These are phyloP conservation scores for Struthidea cinerea DNA, from an alignment of 2,113 vertebrate genomes.

Conservation along the genomic window DNA sequence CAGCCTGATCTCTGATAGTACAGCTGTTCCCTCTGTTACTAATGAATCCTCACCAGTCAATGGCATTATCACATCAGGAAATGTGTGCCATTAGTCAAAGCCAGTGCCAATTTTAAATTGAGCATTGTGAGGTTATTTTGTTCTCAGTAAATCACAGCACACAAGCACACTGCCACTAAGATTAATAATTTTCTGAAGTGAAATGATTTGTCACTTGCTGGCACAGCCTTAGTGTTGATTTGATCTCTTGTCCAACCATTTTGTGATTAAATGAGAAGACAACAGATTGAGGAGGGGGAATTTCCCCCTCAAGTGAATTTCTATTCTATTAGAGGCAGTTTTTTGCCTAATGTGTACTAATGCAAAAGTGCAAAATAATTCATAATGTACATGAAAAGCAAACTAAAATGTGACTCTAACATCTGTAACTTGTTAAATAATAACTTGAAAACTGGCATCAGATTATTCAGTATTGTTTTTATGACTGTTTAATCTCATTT, in stretches of 20 bases:
- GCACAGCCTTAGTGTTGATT: conserved; percentile 39
- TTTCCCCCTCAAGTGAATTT: not conserved
- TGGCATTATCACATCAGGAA: conserved; percentile 46
- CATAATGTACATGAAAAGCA: not conserved
- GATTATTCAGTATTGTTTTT: not conserved
- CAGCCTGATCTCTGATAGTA: not conserved
- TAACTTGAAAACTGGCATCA: not conserved
- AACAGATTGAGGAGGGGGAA: not conserved
- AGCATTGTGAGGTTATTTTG: conserved; percentile 57
- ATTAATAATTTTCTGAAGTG: conserved; percentile 62
- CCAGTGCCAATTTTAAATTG: conserved; percentile 24
- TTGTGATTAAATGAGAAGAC: conserved; percentile 49
- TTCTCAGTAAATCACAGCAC: conserved; percentile 53
- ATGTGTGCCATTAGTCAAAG: conserved; percentile 23
- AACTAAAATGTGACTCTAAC: not conserved
- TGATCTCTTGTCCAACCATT: not conserved
- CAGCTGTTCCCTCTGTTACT: not conserved
- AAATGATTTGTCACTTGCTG: conserved; percentile 63
- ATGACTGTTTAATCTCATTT: not conserved
- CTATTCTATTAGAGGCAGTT: not conserved
- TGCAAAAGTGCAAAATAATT: conserved; percentile 17
- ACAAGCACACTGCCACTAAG: not conserved
- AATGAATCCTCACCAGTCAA: not conserved
- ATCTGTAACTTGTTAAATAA: not conserved
- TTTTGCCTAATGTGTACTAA: not conserved